Evolutionary conservation across 2,797 vertebrate genomes (phyloP), one percentile per base, ranked within the genome.

Genomic region (Pipistrellus pygmaeus): DNA sequence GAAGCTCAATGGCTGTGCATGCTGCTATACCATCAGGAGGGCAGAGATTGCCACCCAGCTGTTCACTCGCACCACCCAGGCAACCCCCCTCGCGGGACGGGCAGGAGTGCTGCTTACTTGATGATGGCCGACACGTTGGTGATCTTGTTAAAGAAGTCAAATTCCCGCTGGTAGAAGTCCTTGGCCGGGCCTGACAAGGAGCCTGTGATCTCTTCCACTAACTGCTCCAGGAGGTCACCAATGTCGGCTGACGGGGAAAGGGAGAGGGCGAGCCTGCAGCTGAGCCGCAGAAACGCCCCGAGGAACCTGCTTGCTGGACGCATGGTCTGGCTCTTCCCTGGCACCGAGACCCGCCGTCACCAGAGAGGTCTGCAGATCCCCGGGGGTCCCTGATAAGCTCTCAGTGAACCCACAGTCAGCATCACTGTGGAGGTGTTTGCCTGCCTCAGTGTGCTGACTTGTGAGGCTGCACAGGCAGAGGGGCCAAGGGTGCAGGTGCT

Each of bases 101-200:
- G 23, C 44, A 60, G 3, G 10, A 38, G 13, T 5, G 76, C 9
- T 7, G 77, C 98, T 97, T 98, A 99, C 99, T 99, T 99, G 98
- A 99, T 99, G 75, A 99, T 99, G 93, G 99, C 99, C 0, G 99
- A 99, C 77, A 99, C 99, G 0, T 99, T 99, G 97, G 99, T 99
- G 98, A 99, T 99, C 98, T 99, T 99, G 98, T 99, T 99, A 96
- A 99, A 99, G 98, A 99, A 99, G 98, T 99, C 99, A 81, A 99
- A 99, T 96, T 99, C 99, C 44, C 99, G 98, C 94, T 99, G 99
- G 98, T 99, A 99, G 98, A 99, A 99, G 89, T 99, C 99, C 98
- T 99, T 99, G 92, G 99, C 99, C 0, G 99, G 99, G 60, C 99
- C 99, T 0, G 99, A 99, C 92, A 99, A 97, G 1, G 99, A 99